Percentiles rank a stretch among this genome's conserved stretches.
These are phyloP conservation scores for Ochropleura leucogaster DNA, from an alignment of 2,888 invertebrate species.

Conservation along the genomic window DNA sequence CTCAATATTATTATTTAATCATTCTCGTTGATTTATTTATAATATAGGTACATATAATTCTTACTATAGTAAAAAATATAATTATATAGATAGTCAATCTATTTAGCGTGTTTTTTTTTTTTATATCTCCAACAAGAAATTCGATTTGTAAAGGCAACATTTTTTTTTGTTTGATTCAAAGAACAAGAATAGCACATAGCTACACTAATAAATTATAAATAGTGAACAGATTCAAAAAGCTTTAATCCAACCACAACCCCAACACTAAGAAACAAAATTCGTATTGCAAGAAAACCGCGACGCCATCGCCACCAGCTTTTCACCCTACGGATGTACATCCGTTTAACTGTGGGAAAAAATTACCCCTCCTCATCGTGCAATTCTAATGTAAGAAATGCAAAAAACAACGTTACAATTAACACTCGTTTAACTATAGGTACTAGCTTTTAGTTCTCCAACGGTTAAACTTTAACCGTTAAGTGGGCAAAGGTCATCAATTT, in stretches of 20 bases:
- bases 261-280: not conserved
- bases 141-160: not conserved
- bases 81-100: too few relatives aligned
- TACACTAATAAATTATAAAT: not conserved
- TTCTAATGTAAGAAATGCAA: constrained; percentile 11
- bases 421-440: not conserved
- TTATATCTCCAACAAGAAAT: too few relatives aligned
- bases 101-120: too few relatives aligned
- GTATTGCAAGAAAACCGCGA: constrained; percentile 8
- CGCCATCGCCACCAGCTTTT: constrained; percentile 8
- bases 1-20: too few relatives aligned
- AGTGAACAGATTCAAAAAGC: too few relatives aligned
- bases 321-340: constrained; percentile 54
- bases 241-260: too few relatives aligned
- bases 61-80: too few relatives aligned
- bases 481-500: constrained; percentile 3
- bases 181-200: not conserved
- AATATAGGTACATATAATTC: too few relatives aligned
- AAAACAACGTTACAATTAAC: not conserved
- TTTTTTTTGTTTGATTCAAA: not conserved
- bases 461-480: not conserved
- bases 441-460: constrained; percentile 5
- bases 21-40: too few relatives aligned
- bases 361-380: constrained; percentile 17
- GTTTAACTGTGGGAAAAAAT: constrained; percentile 45